Base-by-base conservation (phyloP, 2,113 vertebrate genomes). In the Datnioides undecimradiatus region DNA sequence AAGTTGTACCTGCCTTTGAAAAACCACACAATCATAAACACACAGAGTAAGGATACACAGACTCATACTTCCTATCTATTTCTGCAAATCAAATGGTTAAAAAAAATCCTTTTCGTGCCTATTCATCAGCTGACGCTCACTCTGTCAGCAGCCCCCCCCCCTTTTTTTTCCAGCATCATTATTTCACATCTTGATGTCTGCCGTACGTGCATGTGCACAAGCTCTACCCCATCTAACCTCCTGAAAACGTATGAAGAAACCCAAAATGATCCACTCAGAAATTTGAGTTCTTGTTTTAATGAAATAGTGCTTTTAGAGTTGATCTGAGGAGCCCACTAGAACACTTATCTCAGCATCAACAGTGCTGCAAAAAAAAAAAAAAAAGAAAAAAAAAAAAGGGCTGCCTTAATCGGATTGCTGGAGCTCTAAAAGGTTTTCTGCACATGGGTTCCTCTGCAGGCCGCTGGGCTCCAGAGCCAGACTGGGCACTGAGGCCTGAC, bases 341-440 rank as follows among this genome's bases (percentile, higher is more conserved):
- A 90, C 82, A 90, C 90, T 92, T 91, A 92, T 92, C 88, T 87
- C 82, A 84, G 89, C 89, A 93, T 92, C 88, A 85, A 86, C 91
- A 92, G 86, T 75, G 87, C 57, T 67, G 80, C 59, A 76, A 72
- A 80, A 79, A 70, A 83, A 80, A 45, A 71, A 33, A 59, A 80
- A 45, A 71, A 33, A 59, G 29, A n/a, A 76, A 72, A 80, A 79
- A 70, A 83, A 80, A 45, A 71, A 33, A 59, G 29, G 68, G 72
- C 46, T 23, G 68, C 73, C 84, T 83, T 92, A 93, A 93, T 94
- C 87, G 40, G 90, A 94, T 94, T 92, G 84, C 83, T 70, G 86
- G 79, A 77, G 84, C 91, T 92, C 89, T 92, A 92, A 93, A 90
- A 93, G 89, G 83, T 90, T 93, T 92, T 85, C 46, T 90, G 87